Percentiles rank a stretch among this genome's conserved stretches.
phyloP scores from a whole-genome alignment of 1,140 invertebrate genomes.

The Penaeus vannamei region DNA sequence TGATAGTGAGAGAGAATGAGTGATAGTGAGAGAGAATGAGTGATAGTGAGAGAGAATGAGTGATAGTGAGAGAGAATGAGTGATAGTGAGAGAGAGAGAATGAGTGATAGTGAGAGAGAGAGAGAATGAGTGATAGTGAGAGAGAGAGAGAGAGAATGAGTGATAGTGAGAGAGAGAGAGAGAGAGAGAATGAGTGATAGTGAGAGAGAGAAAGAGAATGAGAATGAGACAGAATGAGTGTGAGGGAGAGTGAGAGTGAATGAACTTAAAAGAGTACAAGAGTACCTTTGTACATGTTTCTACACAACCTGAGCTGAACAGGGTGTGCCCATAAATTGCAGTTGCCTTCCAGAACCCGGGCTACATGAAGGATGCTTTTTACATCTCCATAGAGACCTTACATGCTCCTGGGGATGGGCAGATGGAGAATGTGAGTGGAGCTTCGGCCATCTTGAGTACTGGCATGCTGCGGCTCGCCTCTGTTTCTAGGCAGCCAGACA shows the following conservation, averaged over 20 bases:
- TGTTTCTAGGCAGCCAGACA: conserved; percentile 24
- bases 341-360: conserved; percentile 71
- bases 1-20: no score
- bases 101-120: no score
- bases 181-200: no score
- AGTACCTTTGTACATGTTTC: neutral
- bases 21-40: no score
- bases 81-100: no score
- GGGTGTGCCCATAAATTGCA: conserved; percentile 18
- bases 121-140: no score
- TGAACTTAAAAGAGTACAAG: neutral
- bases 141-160: no score
- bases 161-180: no score
- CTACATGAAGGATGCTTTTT: conserved; percentile 99
- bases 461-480: conserved; percentile 29
- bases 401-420: conserved; percentile 91
- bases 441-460: neutral
- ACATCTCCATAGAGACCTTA: conserved; percentile 96
- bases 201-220: no score
- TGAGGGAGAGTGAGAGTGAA: neutral
- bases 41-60: no score
- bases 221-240: neutral
- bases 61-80: no score
- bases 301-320: no score
- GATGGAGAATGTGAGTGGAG: conserved; percentile 85